Evolutionary conservation across 1,140 invertebrate genomes (phyloP), one percentile per base, ranked within the genome.

Genomic region (Oedothorax gibbosus): DNA sequence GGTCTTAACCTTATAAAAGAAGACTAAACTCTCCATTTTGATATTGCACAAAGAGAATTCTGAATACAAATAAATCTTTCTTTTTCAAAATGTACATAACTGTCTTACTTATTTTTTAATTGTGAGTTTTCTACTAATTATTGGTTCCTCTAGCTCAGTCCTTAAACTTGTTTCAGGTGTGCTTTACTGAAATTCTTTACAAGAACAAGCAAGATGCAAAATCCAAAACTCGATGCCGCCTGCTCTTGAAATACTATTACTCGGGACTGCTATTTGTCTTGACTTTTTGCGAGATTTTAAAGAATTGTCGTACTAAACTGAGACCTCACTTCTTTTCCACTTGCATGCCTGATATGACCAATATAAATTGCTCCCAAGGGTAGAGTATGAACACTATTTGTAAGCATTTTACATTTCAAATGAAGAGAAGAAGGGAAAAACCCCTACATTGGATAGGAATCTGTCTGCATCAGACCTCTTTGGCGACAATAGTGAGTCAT

Each of bases 281-380:
- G 50, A 12, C 50, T 9, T 12, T 85, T 51, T 81, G 65, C 12
- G 83, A 87, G 76, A 7, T 81, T 53, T 54, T 80, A 10, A 87
- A 87, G 54, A 60, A 60, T 3, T 62, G 76, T 50, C 21, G 76
- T n/a, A 53, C 76, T 64, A 80, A 87, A 64, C 20, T 86, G 8
- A 56, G 86, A 20, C 86, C 86, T 73, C 86, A 87, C 76, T 87
- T 87, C 20, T 66, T 83, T 51, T 71, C 76, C 35, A 76, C 86
- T 9, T 87, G 86, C 53, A 35, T 69, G 9, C 86, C 86, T 20
- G 79, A 87, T 76, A 77, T 84, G 81, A 72, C 11, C 10, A 73
- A 85, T 49, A 80, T 85, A 51, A 64, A 86, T 56, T 86, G 86
- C 57, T 85, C 81, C 10, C 49, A 69, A 57, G 86, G 86, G 86